Evolutionary conservation across 1,140 invertebrate species (phyloP).

Genomic region (Reticulitermes speratus): DNA sequence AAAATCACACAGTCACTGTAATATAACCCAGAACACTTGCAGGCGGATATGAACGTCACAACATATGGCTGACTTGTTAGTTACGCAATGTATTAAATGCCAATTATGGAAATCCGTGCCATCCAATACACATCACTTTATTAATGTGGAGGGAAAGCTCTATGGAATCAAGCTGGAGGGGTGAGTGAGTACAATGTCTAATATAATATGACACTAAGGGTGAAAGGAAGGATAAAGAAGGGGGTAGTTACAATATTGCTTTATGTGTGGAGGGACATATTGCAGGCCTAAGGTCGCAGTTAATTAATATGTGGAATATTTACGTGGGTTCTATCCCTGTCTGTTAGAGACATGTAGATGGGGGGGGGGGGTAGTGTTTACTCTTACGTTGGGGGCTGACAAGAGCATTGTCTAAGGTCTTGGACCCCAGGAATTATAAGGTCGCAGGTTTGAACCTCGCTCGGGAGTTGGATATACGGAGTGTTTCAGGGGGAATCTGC

Average conservation of each 20-base stretch:
- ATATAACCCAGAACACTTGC: not conserved
- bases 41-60: not conserved
- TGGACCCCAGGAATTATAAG: no score
- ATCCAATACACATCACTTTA: slow-evolving; percentile 16
- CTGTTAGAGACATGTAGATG: no score
- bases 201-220: not conserved
- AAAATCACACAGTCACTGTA: no score
- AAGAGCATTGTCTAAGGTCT: no score
- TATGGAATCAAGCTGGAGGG: not conserved
- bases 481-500: no score
- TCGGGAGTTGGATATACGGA: no score
- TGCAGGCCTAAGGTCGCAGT: not conserved
- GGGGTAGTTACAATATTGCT: not conserved
- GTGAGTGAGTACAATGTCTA: not conserved
- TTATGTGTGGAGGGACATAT: not conserved
- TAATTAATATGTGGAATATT: not conserved
- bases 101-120: slow-evolving; percentile 4
- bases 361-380: no score
- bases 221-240: not conserved
- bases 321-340: no score
- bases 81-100: not conserved
- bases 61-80: not conserved
- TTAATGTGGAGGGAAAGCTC: not conserved
- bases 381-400: no score
- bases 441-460: no score